These are phyloP conservation scores for Spilogale gracilis DNA, from an alignment of 2,113 vertebrate genomes.

Conservation along the genomic window DNA sequence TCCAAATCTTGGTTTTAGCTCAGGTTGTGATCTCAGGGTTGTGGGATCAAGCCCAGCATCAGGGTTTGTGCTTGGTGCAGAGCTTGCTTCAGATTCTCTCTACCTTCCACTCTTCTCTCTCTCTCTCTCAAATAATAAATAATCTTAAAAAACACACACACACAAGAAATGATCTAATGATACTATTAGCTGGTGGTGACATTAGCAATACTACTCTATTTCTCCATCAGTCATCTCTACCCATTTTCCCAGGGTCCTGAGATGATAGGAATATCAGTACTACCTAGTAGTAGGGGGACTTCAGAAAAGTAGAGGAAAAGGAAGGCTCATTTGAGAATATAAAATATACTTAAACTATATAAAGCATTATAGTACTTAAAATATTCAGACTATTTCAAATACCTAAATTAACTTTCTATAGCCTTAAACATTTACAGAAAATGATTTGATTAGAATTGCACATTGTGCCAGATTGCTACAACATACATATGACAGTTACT, in stretches of 20 bases:
- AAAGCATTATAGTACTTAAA: conserved; percentile 2
- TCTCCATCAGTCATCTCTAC: not conserved
- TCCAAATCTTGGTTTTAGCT: not conserved
- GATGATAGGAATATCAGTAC: not conserved
- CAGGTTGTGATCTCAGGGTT: not conserved
- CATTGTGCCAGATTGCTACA: not conserved
- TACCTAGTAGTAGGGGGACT: not conserved
- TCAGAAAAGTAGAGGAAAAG: not conserved
- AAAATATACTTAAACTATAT: not conserved
- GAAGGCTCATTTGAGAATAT: not conserved
- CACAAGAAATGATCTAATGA: not conserved
- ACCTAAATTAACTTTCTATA: not conserved
- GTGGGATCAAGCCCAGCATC: not conserved
- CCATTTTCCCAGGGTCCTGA: not conserved
- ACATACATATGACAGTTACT: not conserved
- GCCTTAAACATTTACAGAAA: not conserved
- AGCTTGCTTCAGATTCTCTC: not conserved
- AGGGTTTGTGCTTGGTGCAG: not conserved
- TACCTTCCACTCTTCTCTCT: not conserved
- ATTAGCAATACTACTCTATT: not conserved
- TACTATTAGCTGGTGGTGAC: not conserved
- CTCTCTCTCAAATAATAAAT: not conserved
- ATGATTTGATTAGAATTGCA: not conserved
- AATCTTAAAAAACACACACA: not conserved
- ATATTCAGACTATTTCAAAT: not conserved